phyloP scores from a whole-genome alignment of 2,888 invertebrate species.

The Julus scanicus region DNA sequence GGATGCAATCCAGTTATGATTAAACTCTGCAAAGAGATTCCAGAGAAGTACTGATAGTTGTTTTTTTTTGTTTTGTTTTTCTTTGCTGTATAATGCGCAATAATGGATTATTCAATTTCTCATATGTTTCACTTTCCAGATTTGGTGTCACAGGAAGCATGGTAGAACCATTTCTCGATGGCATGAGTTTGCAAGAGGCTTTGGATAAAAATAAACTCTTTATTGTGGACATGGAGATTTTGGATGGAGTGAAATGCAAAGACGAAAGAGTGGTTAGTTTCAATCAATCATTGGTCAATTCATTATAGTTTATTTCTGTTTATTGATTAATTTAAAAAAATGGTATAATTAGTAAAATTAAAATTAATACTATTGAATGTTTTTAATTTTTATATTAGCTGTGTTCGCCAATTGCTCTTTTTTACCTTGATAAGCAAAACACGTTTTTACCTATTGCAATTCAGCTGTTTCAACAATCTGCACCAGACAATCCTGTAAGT shows the following conservation, averaged over 20 bases:
- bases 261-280: constrained; percentile 63
- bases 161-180: constrained; percentile 64
- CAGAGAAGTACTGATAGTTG: constrained; percentile 65
- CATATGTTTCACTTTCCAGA: constrained; percentile 60
- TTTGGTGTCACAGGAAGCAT: constrained; percentile 64
- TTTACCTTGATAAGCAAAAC: constrained; percentile 65
- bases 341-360: too few relatives aligned
- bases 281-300: neutral
- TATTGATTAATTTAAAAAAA: neutral
- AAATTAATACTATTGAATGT: neutral
- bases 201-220: constrained; percentile 65
- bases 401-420: constrained; percentile 66
- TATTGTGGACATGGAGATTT: constrained; percentile 65
- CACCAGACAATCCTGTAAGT: constrained; percentile 67
- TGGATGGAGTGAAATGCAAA: constrained; percentile 63
- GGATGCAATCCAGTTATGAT: constrained; percentile 68
- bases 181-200: constrained; percentile 62
- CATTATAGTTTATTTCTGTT: neutral
- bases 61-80: neutral
- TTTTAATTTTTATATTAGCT: constrained; percentile 60
- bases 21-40: constrained; percentile 66
- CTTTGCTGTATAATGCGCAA: neutral
- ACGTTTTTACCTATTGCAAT: constrained; percentile 67
- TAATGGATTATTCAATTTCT: neutral
- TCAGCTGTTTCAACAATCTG: constrained; percentile 67